phyloP scores from a whole-genome alignment of 2,888 invertebrate species.

The Dysmachus trigonus region DNA sequence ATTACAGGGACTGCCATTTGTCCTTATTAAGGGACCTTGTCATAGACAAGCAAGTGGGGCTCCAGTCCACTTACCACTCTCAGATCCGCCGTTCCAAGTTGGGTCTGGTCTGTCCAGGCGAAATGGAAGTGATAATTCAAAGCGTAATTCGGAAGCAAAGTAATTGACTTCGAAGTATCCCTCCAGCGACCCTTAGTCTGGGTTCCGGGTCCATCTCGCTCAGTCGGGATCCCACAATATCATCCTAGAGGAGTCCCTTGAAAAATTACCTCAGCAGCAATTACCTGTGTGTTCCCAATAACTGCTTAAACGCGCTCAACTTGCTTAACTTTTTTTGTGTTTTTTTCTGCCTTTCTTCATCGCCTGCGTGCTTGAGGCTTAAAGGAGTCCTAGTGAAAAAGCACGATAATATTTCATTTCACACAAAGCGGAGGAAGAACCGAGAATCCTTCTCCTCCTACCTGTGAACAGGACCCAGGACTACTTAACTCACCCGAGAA shows the following conservation, averaged over 20 bases:
- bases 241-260: neutral
- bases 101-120: neutral
- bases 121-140: constrained; percentile 14
- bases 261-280: neutral
- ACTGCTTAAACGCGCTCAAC: neutral
- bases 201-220: neutral
- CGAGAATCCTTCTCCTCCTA: neutral
- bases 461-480: neutral
- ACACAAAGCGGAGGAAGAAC: neutral
- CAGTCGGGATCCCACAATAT: neutral
- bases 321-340: neutral
- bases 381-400: neutral
- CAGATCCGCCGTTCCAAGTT: neutral
- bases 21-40: constrained; percentile 16
- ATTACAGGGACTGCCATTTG: neutral
- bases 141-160: neutral
- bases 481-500: neutral
- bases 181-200: neutral
- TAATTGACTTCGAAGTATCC: constrained; percentile 1
- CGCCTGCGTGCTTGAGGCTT: neutral
- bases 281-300: constrained; percentile 10
- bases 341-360: too few species aligned
- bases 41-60: neutral
- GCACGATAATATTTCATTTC: constrained; percentile 23
- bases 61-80: neutral